These are phyloP conservation scores for Todiramphus saurophagus DNA, from an alignment of 2,113 vertebrate species.

Conservation along the genomic window DNA sequence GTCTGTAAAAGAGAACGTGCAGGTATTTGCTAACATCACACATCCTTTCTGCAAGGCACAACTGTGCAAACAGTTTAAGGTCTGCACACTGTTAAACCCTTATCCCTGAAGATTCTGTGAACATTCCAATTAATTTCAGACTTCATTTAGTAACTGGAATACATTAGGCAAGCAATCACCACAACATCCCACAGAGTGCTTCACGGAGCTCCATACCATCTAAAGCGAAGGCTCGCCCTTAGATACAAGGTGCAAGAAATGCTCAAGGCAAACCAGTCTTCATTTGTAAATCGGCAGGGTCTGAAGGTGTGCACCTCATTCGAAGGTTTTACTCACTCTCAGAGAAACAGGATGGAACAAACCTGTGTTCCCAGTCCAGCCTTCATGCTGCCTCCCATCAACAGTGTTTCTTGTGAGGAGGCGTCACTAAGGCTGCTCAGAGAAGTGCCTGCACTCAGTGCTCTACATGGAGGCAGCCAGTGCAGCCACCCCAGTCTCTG, in stretches of 20 bases:
- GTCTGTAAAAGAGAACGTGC: not conserved
- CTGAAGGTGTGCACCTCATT: not conserved
- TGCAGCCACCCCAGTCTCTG: not conserved
- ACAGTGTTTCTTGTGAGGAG: accelerated
- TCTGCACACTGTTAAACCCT: slow-evolving; percentile 29
- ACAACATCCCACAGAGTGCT: not conserved
- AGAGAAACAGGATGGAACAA: not conserved
- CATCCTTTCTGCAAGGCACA: slow-evolving; percentile 19
- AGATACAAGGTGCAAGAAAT: not conserved
- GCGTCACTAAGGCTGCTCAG: not conserved
- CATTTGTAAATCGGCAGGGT: not conserved
- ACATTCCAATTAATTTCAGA: slow-evolving; percentile 54
- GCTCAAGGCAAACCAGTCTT: not conserved
- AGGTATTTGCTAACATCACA: slow-evolving; percentile 14
- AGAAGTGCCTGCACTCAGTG: not conserved
- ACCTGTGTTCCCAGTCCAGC: not conserved
- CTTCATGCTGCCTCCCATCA: accelerated
- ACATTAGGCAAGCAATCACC: slow-evolving; percentile 21
- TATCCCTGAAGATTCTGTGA: slow-evolving; percentile 27
- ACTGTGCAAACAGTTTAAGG: slow-evolving; percentile 54
- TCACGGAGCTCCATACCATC: not conserved
- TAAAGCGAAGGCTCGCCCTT: not conserved
- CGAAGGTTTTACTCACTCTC: not conserved
- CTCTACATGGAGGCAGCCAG: accelerated
- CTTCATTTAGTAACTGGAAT: slow-evolving; percentile 49